Conservation (phyloP, 2,888 invertebrate species). For the Coelinius sp. region DNA sequence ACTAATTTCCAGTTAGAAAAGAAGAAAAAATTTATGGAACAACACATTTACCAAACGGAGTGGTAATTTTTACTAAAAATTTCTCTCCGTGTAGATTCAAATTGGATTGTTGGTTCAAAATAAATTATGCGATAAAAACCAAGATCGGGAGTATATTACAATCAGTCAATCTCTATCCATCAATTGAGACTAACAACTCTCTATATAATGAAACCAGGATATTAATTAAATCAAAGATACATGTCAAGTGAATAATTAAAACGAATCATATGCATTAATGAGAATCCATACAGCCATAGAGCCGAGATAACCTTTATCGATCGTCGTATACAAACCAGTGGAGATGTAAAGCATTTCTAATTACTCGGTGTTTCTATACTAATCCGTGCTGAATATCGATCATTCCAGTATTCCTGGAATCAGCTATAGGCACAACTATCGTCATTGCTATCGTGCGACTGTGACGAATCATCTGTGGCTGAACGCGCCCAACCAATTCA, state of each 20-base stretch:
- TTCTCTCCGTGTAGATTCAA: no score
- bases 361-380: constrained; percentile 13
- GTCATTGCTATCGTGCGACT: constrained; percentile 34
- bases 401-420: constrained; percentile 21
- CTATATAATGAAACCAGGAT: background rate
- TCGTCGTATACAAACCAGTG: background rate
- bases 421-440: constrained; percentile 32
- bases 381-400: constrained; percentile 24
- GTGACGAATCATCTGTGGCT: constrained; percentile 36
- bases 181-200: background rate
- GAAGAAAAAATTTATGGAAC: no score
- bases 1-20: no score
- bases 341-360: constrained; percentile 14
- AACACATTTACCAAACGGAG: no score
- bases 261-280: background rate
- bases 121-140: no score
- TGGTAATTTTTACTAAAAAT: no score
- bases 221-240: constrained; percentile 16
- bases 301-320: constrained; percentile 15
- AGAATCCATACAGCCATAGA: background rate
- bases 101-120: no score
- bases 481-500: constrained; percentile 19
- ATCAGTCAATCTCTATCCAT: background rate
- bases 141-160: background rate
- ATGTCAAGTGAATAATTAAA: background rate